Evolutionary conservation across 1,140 invertebrate species (phyloP).

Genomic region (Drosophila leontia): DNA sequence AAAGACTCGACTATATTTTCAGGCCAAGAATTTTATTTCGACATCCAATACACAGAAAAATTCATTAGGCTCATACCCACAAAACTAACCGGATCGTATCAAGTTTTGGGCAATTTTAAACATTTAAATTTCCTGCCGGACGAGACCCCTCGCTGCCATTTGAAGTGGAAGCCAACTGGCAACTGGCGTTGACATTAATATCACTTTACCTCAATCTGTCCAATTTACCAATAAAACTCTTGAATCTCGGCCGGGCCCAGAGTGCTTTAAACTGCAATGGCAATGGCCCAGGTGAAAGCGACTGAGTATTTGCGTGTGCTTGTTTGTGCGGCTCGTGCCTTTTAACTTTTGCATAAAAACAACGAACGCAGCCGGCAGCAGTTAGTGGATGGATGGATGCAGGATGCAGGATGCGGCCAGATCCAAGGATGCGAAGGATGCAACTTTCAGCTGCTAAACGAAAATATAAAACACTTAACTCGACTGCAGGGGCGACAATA

Average conservation of each 20-base stretch:
- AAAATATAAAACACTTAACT: conserved; percentile 84
- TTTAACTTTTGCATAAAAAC: conserved; percentile 81
- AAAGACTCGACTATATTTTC: neutral
- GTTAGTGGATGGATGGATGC: conserved; percentile 60
- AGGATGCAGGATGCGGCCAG: conserved; percentile 18
- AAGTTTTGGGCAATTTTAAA: conserved; percentile 20
- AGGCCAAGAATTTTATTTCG: neutral
- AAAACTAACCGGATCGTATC: conserved; percentile 8
- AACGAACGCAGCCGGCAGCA: conserved; percentile 61
- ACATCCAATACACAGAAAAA: neutral
- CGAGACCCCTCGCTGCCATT: neutral
- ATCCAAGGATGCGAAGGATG: conserved; percentile 58
- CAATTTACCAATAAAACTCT: conserved; percentile 81
- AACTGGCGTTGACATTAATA: conserved; percentile 63
- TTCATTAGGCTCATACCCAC: conserved; percentile 10
- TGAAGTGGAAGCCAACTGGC: conserved; percentile 18
- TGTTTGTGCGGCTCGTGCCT: conserved; percentile 57
- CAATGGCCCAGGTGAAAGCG: conserved; percentile 49
- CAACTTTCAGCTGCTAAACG: conserved; percentile 82
- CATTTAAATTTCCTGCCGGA: conserved; percentile 22
- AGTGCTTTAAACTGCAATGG: conserved; percentile 68
- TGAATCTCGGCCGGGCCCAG: conserved; percentile 56
- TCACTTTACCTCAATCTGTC: conserved; percentile 79
- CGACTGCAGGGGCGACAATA: conserved; percentile 58
- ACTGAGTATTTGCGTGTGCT: conserved; percentile 38